A percentile compares a stretch with the other conserved stretches of the same genome.
Conservation (phyloP, 2,888 invertebrate genomes). For the Synergus umbraculus region DNA sequence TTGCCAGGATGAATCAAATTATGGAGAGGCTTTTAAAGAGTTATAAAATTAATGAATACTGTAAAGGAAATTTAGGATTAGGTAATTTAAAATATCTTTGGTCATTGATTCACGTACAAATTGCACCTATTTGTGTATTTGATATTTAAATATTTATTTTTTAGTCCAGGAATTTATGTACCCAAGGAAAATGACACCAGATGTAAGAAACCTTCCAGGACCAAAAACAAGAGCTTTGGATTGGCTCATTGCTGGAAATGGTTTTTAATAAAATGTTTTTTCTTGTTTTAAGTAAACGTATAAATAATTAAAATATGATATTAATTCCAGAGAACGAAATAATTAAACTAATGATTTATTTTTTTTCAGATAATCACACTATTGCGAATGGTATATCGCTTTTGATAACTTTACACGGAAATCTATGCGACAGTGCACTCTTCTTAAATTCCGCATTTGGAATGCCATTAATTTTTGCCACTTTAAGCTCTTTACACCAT, state of each 20-base stretch:
- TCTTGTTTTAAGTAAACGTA: not conserved
- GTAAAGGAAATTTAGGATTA: constrained; percentile 60
- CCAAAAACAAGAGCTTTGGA: constrained; percentile 49
- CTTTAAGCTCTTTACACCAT: constrained; percentile 81
- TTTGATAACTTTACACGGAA: constrained; percentile 79
- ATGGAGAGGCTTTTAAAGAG: constrained; percentile 76
- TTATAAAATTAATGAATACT: constrained; percentile 58
- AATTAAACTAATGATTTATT: not conserved
- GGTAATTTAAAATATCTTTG: constrained; percentile 41
- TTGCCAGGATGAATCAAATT: constrained; percentile 79
- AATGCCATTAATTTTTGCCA: constrained; percentile 79
- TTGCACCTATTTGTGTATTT: not conserved
- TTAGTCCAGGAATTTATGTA: constrained; percentile 53
- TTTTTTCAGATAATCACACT: constrained; percentile 45
- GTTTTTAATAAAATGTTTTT: constrained; percentile 37
- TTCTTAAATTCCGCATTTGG: constrained; percentile 80
- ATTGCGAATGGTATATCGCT: constrained; percentile 77
- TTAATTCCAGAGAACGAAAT: not conserved
- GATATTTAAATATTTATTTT: not conserved
- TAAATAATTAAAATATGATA: not conserved
- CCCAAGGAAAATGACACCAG: constrained; percentile 51
- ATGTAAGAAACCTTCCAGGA: constrained; percentile 44
- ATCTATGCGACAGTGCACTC: constrained; percentile 79
- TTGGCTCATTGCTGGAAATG: constrained; percentile 43
- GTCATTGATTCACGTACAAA: no score